Evolutionary conservation across 2,888 invertebrate species (phyloP).

Genomic region (Sinodicranocentrus sp.): DNA sequence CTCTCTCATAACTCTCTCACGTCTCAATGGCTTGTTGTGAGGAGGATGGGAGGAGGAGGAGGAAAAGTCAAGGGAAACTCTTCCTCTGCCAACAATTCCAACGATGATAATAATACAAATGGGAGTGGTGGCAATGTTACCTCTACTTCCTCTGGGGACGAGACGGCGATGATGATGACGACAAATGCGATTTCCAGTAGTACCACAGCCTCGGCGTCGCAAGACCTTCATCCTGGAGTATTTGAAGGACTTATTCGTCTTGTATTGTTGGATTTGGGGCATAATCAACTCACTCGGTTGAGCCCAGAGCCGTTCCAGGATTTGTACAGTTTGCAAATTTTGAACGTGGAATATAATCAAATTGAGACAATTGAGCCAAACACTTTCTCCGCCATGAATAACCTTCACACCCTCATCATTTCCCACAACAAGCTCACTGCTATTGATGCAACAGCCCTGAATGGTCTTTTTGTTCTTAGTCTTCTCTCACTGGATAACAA

Average conservation of each 20-base stretch:
- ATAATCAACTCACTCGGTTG: conserved; percentile 87
- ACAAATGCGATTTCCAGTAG: conserved; percentile 12
- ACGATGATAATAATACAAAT: not conserved
- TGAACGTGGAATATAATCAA: conserved; percentile 91
- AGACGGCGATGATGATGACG: not conserved
- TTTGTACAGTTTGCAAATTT: conserved; percentile 90
- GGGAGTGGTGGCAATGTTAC: not conserved
- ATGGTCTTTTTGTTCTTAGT: conserved; percentile 92
- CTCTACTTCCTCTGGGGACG: not conserved
- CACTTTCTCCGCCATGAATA: conserved; percentile 94
- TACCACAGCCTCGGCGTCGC: conserved; percentile 12
- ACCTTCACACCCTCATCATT: conserved; percentile 91
- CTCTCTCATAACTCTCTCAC: conserved; percentile 91
- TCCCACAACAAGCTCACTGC: conserved; percentile 91
- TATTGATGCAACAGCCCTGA: conserved; percentile 91
- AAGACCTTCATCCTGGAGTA: conserved; percentile 79
- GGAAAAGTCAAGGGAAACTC: not conserved
- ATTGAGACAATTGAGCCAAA: conserved; percentile 91
- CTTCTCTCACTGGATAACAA: conserved; percentile 92
- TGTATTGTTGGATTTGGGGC: conserved; percentile 86
- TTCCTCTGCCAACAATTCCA: not conserved
- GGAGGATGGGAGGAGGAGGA: not conserved
- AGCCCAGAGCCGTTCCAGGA: conserved; percentile 91
- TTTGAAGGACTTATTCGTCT: conserved; percentile 93
- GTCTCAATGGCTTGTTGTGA: conserved; percentile 87